Percentiles rank a stretch among this genome's conserved stretches.
phyloP scores from a whole-genome alignment of 2,888 invertebrate species.

The Folsomia manolachei region DNA sequence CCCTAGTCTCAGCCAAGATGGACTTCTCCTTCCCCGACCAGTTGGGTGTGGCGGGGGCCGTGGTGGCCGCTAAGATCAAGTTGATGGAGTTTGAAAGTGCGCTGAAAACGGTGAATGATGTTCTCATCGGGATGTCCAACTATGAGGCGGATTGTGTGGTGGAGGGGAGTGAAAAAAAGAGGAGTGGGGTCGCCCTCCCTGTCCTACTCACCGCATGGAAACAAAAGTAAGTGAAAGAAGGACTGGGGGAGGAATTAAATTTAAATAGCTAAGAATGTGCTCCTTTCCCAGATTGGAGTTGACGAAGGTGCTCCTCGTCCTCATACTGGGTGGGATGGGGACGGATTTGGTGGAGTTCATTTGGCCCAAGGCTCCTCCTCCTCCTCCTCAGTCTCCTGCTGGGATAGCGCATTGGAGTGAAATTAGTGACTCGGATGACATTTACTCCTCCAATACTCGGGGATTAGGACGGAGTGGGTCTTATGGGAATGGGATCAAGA shows the following conservation, averaged over 20 bases:
- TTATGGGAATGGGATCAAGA: neutral
- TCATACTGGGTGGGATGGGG: slow-evolving; percentile 42
- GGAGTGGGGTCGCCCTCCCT: too few species aligned
- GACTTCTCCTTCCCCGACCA: slow-evolving; percentile 45
- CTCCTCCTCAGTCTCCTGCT: neutral
- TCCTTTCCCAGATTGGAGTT: slow-evolving; percentile 39
- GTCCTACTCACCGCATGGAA: neutral
- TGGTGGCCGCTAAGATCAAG: slow-evolving; percentile 45
- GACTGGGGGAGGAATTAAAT: too few species aligned
- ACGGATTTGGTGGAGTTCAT: slow-evolving; percentile 45
- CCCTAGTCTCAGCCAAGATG: slow-evolving; percentile 35
- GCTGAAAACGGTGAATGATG: slow-evolving; percentile 45
- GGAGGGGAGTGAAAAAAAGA: too few species aligned
- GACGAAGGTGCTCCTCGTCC: slow-evolving; percentile 42
- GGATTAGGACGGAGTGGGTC: too few species aligned
- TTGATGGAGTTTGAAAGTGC: slow-evolving; percentile 47
- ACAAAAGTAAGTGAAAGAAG: slow-evolving; percentile 14
- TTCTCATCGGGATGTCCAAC: slow-evolving; percentile 28
- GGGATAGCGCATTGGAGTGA: too few species aligned
- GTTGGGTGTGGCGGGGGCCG: slow-evolving; percentile 36
- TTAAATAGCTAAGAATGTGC: too few species aligned
- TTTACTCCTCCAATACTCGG: too few species aligned
- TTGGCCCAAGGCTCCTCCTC: slow-evolving; percentile 33
- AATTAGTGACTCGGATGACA: too few species aligned
- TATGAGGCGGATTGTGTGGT: too few species aligned